Conservation (phyloP, 2,888 invertebrate species). For the Axea sp. region DNA sequence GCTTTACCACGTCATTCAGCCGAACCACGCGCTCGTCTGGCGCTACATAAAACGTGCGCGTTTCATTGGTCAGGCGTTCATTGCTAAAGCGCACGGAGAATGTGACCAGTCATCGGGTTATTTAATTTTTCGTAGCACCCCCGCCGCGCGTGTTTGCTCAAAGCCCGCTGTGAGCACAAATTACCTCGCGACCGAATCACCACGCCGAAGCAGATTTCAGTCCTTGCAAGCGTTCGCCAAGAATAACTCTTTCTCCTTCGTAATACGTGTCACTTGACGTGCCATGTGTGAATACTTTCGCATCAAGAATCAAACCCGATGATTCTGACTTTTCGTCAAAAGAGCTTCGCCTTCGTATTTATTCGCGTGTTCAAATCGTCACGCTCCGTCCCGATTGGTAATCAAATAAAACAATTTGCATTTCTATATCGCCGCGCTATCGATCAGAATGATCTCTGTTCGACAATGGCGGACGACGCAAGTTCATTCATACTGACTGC, state of each 20-base stretch:
- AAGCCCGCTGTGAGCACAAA: constrained; percentile 83
- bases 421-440: constrained; percentile 17
- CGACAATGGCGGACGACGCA: constrained; percentile 16
- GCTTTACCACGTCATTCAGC: constrained; percentile 58
- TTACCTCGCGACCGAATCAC: constrained; percentile 82
- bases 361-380: constrained; percentile 16
- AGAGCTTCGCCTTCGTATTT: constrained; percentile 20
- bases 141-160: constrained; percentile 82
- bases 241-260: constrained; percentile 58
- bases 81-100: constrained; percentile 75
- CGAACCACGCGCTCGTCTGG: constrained; percentile 67
- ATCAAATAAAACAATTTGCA: constrained; percentile 38
- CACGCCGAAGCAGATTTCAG: constrained; percentile 68
- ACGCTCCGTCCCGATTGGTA: constrained; percentile 7
- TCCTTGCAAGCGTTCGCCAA: constrained; percentile 50
- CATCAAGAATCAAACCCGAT: constrained; percentile 33
- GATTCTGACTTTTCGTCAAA: constrained; percentile 34
- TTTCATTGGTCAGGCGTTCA: constrained; percentile 46
- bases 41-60: constrained; percentile 75
- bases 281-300: constrained; percentile 58
- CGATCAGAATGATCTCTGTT: constrained; percentile 11
- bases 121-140: constrained; percentile 81
- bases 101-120: constrained; percentile 83
- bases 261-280: constrained; percentile 55
- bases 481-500: constrained; percentile 13